Evolutionary conservation across 2,888 invertebrate species (phyloP).

Genomic region (Drosophila cognata): DNA sequence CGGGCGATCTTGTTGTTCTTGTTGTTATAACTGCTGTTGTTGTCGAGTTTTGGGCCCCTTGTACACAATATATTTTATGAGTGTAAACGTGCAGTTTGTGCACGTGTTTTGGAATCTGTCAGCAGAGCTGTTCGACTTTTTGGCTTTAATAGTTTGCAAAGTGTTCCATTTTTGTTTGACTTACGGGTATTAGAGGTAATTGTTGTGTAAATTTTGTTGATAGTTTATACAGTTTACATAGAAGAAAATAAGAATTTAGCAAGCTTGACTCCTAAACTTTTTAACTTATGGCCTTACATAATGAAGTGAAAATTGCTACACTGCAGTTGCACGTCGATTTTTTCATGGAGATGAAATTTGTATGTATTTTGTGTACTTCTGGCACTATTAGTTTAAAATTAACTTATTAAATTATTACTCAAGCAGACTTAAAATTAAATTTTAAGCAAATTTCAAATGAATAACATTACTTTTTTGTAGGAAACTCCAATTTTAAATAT

Average conservation of each 20-base stretch:
- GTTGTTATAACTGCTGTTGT: slow-evolving; percentile 21
- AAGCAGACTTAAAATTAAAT: neutral
- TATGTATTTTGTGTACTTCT: neutral
- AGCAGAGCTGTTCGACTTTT: slow-evolving; percentile 67
- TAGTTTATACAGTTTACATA: slow-evolving; percentile 20
- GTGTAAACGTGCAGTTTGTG: slow-evolving; percentile 56
- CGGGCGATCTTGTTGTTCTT: slow-evolving; percentile 8
- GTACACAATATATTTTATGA: slow-evolving; percentile 52
- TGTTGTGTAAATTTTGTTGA: slow-evolving; percentile 44
- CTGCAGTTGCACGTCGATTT: too few species aligned
- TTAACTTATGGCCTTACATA: slow-evolving; percentile 9
- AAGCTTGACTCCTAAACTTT: slow-evolving; percentile 19
- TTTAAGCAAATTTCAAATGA: neutral
- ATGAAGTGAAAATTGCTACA: slow-evolving; percentile 9
- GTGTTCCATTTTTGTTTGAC: slow-evolving; percentile 44
- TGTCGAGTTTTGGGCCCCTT: slow-evolving; percentile 45
- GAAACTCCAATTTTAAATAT: neutral
- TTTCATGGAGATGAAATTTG: too few species aligned
- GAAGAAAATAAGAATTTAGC: slow-evolving; percentile 17
- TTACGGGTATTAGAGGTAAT: slow-evolving; percentile 43
- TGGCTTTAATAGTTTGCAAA: slow-evolving; percentile 71
- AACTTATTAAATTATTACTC: neutral
- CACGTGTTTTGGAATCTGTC: slow-evolving; percentile 78
- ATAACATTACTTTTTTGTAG: neutral
- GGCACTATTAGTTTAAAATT: too few species aligned